phyloP scores from a whole-genome alignment of 1,140 invertebrate genomes.

The Papilio dardanus region DNA sequence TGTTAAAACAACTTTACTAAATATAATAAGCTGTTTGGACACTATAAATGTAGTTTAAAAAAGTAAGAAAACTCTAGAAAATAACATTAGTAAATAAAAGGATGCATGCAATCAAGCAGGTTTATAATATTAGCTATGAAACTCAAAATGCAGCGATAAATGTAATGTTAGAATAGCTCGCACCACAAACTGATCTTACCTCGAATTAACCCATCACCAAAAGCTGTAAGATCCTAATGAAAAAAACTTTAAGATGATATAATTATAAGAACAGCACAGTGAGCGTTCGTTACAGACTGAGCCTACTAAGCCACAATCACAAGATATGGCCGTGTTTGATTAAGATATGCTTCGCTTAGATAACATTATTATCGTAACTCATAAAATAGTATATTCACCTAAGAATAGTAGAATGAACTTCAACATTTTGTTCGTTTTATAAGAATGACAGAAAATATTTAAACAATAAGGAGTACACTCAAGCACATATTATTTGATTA shows the following conservation, averaged over 20 bases:
- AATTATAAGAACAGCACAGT: constrained; percentile 29
- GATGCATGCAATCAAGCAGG: constrained; percentile 39
- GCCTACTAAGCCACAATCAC: constrained; percentile 58
- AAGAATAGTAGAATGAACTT: constrained; percentile 6
- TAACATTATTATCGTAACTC: constrained; percentile 58
- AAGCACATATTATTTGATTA: too few relatives aligned
- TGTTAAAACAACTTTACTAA: background rate
- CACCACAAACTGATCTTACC: constrained; percentile 66
- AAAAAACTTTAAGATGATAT: constrained; percentile 42
- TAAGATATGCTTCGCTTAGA: constrained; percentile 62
- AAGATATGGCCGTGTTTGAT: constrained; percentile 67
- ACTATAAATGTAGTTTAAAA: background rate
- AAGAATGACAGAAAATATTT: too few relatives aligned
- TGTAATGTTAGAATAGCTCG: constrained; percentile 54
- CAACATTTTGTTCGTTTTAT: constrained; percentile 41
- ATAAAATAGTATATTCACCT: constrained; percentile 44
- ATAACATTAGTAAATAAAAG: constrained; percentile 12
- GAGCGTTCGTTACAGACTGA: constrained; percentile 35
- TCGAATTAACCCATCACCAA: constrained; percentile 72
- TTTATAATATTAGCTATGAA: constrained; percentile 46
- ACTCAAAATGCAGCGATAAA: constrained; percentile 61
- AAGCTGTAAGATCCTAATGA: constrained; percentile 59
- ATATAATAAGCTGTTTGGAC: background rate
- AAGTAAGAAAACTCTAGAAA: background rate
- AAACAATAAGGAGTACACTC: too few relatives aligned